Evolutionary conservation across 2,888 invertebrate genomes (phyloP), one percentile per base, ranked within the genome.

Genomic region (Matsumyia berberina): DNA sequence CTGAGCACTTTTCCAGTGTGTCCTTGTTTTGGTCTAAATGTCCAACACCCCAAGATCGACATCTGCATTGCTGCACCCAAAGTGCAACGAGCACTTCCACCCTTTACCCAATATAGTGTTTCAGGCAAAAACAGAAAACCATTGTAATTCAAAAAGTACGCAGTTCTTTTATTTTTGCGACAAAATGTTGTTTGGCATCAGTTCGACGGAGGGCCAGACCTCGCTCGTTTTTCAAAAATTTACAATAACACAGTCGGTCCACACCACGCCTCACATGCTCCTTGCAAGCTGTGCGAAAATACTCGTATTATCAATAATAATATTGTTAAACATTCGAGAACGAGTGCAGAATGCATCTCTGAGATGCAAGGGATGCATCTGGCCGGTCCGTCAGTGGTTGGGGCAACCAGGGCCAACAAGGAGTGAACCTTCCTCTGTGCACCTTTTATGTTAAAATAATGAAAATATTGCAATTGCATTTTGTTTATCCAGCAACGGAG

Each of bases 381-480:
- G 39, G 42, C 42, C 8, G n/a, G n/a, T n/a, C 37, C 17, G n/a
- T 6, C 5, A 46, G 29, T 11, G 37, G 31, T 46, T 37, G 49
- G 24, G 33, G 9, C 8, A 6, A 5, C 17, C 9, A 42, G n/a
- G n/a, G n/a, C 42, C 11, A 42, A 5, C 69, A 15, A 42, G 24
- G 29, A 42, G 29, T 8, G 7, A 24, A 37, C 66, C 51, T 57
- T 33, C 31, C 4, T 15, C 12, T 35, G 46, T 80, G 58, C 85
- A 83, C 80, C 80, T 85, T 85, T 85, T 85, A 76, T 85, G 80
- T 39, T 80, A 74, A 74, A 76, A 85, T 85, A 85, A 85, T 85
- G 85, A 85, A 85, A 85, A 85, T 85, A 85, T 85, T 85, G 85
- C 80, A 85, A 85, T 85, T 85, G 85, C 80, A 80, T 76, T 85